These are phyloP conservation scores for Eleginops maclovinus DNA, from an alignment of 2,113 vertebrate species.

Conservation along the genomic window DNA sequence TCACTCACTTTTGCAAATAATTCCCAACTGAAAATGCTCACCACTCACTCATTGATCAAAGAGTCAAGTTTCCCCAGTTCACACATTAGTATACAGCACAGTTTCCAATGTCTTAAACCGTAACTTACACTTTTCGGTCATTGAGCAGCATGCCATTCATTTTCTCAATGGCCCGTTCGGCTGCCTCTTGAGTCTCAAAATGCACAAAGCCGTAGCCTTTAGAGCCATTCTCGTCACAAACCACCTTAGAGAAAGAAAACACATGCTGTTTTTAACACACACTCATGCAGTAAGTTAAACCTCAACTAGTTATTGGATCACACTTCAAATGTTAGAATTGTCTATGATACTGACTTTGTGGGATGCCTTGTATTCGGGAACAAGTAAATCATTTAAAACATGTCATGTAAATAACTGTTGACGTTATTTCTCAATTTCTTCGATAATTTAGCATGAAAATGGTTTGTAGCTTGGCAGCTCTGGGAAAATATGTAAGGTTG, in stretches of 20 bases:
- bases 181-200: slow-evolving; percentile 98
- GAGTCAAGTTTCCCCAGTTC: background rate
- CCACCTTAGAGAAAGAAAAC: slow-evolving; percentile 87
- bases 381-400: background rate
- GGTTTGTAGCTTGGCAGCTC: background rate
- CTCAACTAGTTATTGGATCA: background rate
- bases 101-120: slow-evolving; percentile 18
- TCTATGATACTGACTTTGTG: background rate
- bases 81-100: background rate
- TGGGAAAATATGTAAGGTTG: background rate
- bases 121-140: slow-evolving; percentile 98
- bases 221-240: slow-evolving; percentile 99
- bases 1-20: background rate
- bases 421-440: background rate
- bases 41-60: background rate
- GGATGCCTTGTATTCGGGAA: background rate
- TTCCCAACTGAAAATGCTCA: background rate
- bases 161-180: slow-evolving; percentile 98
- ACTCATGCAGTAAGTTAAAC: slow-evolving; percentile 38
- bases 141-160: slow-evolving; percentile 99
- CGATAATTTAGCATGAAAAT: background rate
- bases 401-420: no score
- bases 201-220: slow-evolving; percentile 99
- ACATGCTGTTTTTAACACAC: slow-evolving; percentile 51
- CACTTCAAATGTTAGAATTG: background rate